Evolutionary conservation across 2,888 invertebrate genomes (phyloP), one percentile per base, ranked within the genome.

Genomic region (Nyleta sp.): DNA sequence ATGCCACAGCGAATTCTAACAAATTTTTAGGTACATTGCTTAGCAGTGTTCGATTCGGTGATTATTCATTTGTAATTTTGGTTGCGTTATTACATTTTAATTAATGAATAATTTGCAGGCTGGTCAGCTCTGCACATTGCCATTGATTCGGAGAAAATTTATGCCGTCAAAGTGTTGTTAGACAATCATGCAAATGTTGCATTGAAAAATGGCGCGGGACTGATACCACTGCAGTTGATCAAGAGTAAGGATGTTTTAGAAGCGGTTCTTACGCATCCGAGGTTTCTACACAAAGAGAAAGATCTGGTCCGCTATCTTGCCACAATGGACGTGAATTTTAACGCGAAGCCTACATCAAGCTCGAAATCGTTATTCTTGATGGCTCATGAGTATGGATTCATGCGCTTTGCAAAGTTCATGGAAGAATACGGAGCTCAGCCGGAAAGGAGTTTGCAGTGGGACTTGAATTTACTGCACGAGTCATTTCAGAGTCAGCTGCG

Each of bases 71-170:
- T n/a, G n/a, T 24, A 5, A 24, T 15, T 24, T 31, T 22, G 2
- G 15, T 50, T 31, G 7, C 2, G 10, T 33, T 33, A 33, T 24
- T 11, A n/a, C n/a, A n/a, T n/a, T 20, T 10, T 46, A 46, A n/a
- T 46, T 46, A 24, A 5, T 24, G 24, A 7, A 5, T 24, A 33
- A 11, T 33, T 52, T 53, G 2, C 15, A 71, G 71, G 52, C 2
- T 71, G 64, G 53, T 55, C 72, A 0, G 28, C 72, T 1, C 18
- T 72, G 18, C 72, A 72, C n/a, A 11, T 64, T 0, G 72, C 72
- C 11, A 38, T 64, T 31, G 1, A 64, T 13, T 15, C 20, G 0
- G 48, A 40, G 2, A 64, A 64, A n/a, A 50, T 48, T 1, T 13
- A 28, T 3, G 24, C 46, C 1, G 40, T 64, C 13, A 53, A 64